Percentiles rank a stretch among this genome's conserved stretches.
Evolutionary conservation across 2,888 invertebrate species (phyloP).

Genomic region (Eristalinus sepulchralis): DNA sequence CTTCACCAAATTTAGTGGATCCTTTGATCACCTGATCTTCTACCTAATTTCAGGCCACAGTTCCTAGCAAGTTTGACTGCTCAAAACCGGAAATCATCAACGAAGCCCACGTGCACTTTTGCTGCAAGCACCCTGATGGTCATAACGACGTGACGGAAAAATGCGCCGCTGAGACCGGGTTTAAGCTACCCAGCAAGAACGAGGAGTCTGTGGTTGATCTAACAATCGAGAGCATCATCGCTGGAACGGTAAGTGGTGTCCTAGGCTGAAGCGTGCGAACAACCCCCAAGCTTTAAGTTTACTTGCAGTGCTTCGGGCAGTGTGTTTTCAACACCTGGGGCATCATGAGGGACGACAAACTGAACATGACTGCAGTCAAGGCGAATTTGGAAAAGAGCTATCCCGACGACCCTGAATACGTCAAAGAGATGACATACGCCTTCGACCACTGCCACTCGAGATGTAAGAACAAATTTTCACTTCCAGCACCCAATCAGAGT

Average conservation of each 20-base stretch:
- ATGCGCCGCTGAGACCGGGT: slow-evolving; percentile 74
- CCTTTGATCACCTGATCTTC: neutral
- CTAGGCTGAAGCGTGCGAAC: too few species aligned
- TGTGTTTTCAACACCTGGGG: slow-evolving; percentile 73
- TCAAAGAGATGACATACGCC: slow-evolving; percentile 75
- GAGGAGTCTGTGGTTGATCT: slow-evolving; percentile 75
- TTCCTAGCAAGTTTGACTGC: slow-evolving; percentile 73
- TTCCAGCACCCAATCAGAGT: neutral
- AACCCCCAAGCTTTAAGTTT: neutral
- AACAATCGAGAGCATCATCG: slow-evolving; percentile 73
- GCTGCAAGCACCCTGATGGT: slow-evolving; percentile 76
- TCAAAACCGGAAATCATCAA: slow-evolving; percentile 72
- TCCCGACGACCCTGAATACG: slow-evolving; percentile 74
- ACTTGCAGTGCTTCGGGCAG: slow-evolving; percentile 73
- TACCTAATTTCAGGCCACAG: neutral
- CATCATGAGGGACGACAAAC: slow-evolving; percentile 69
- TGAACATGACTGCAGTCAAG: slow-evolving; percentile 74
- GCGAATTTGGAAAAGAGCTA: slow-evolving; percentile 60
- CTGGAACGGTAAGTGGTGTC: slow-evolving; percentile 57
- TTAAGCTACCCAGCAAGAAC: slow-evolving; percentile 68
- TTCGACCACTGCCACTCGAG: slow-evolving; percentile 76
- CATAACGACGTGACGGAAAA: slow-evolving; percentile 74
- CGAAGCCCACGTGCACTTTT: slow-evolving; percentile 75
- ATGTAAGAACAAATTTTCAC: slow-evolving; percentile 58
- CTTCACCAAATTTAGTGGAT: too few species aligned